phyloP scores from a whole-genome alignment of 1,140 invertebrate genomes.

The Alviniconcha marisindica region DNA sequence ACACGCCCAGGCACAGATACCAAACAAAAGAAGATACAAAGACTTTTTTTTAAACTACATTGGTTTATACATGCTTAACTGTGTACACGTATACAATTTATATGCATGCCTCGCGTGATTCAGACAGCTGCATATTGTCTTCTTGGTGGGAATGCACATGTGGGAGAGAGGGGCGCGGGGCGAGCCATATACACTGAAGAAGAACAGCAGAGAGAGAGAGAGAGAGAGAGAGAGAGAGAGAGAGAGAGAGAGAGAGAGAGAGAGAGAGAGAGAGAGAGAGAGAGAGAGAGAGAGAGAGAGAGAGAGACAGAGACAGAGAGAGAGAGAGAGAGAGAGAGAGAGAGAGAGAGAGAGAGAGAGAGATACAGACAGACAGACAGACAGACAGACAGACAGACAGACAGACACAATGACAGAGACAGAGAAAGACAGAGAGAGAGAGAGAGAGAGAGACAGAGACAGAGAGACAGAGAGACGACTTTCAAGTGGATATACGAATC shows the following conservation, averaged over 20 bases:
- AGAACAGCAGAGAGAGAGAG: neutral
- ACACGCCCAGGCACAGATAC: too few relatives aligned
- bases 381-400: neutral
- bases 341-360: neutral
- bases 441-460: neutral
- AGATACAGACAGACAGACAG: neutral
- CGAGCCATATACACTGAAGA: neutral
- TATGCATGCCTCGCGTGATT: too few relatives aligned
- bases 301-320: slow-evolving; percentile 1
- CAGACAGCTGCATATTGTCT: too few relatives aligned
- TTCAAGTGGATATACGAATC: too few relatives aligned
- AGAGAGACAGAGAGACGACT: too few relatives aligned
- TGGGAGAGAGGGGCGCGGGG: neutral
- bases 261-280: neutral
- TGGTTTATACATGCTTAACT: too few relatives aligned
- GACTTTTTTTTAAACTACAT: too few relatives aligned
- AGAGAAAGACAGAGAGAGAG: neutral
- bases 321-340: slow-evolving; percentile 30
- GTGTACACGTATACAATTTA: too few relatives aligned
- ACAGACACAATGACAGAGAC: neutral
- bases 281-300: slow-evolving; percentile 6
- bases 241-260: neutral
- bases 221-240: neutral
- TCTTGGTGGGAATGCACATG: too few relatives aligned
- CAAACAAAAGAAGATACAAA: too few relatives aligned